Percentiles rank a stretch among this genome's conserved stretches.
Evolutionary conservation across 1,140 invertebrate genomes (phyloP).

Genomic region (Caenorhabditis remanei): DNA sequence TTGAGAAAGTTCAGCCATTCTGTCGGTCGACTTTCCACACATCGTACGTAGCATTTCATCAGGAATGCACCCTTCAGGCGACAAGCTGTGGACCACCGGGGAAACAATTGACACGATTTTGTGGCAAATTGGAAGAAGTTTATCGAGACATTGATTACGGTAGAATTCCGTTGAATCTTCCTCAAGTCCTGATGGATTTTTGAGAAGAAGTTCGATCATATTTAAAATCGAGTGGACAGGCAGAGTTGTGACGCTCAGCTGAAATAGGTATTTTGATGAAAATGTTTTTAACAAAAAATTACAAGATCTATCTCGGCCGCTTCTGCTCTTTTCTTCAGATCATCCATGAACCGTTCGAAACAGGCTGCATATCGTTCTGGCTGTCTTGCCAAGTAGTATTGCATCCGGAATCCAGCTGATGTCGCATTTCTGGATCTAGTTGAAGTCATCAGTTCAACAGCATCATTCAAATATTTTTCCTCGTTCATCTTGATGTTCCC

Average conservation of each 20-base stretch:
- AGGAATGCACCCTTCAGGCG: constrained; percentile 66
- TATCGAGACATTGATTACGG: background rate
- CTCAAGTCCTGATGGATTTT: background rate
- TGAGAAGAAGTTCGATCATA: constrained; percentile 34
- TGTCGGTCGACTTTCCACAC: background rate
- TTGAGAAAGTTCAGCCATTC: constrained; percentile 59
- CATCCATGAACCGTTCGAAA: background rate
- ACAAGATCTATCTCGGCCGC: background rate
- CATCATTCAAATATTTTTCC: background rate
- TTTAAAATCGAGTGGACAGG: constrained; percentile 52
- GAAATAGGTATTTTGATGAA: background rate
- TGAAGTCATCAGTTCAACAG: constrained; percentile 14
- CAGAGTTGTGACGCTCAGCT: constrained; percentile 17
- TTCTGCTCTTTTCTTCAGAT: background rate
- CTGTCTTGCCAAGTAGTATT: constrained; percentile 15
- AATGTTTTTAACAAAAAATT: too few species aligned
- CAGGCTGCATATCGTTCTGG: constrained; percentile 11
- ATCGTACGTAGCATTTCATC: constrained; percentile 55
- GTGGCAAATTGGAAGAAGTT: constrained; percentile 54
- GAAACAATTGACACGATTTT: constrained; percentile 54
- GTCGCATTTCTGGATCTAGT: constrained; percentile 25
- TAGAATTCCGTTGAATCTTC: constrained; percentile 15
- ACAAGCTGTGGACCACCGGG: constrained; percentile 65
- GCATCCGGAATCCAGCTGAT: constrained; percentile 42
- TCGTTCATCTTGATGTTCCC: background rate